Conservation (phyloP, 2,797 vertebrate genomes). For the Hirundo rustica region DNA sequence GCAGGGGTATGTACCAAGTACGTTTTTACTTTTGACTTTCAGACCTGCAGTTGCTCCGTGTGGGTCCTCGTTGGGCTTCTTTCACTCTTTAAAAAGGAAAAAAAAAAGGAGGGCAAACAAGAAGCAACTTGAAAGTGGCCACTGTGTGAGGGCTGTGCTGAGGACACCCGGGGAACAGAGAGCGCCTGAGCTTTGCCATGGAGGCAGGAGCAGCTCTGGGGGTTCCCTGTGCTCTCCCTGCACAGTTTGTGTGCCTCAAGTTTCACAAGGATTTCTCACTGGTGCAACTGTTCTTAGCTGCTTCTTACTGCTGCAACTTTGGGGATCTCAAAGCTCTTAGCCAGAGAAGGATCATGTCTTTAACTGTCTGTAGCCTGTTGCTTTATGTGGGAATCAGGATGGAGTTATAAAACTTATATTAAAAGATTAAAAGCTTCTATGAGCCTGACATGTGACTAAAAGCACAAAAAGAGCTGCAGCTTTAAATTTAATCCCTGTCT, state of each 20-base stretch:
- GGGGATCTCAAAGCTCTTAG: not conserved
- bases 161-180: accelerated
- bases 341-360: not conserved
- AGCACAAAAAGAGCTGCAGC: not conserved
- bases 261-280: not conserved
- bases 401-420: not conserved
- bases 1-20: not conserved
- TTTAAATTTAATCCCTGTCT: not conserved
- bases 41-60: not conserved
- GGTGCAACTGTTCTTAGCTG: not conserved
- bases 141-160: not conserved
- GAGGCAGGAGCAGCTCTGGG: not conserved
- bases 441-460: not conserved
- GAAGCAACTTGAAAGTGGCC: not conserved
- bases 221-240: not conserved
- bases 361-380: not conserved
- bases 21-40: not conserved
- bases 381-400: not conserved
- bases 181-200: not conserved
- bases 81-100: not conserved
- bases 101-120: accelerated
- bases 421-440: not conserved
- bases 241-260: accelerated
- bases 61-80: not conserved
- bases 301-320: not conserved